A percentile compares a stretch with the other conserved stretches of the same genome.
Conservation (phyloP, 2,888 invertebrate species). For the Heliconius ethilla region DNA sequence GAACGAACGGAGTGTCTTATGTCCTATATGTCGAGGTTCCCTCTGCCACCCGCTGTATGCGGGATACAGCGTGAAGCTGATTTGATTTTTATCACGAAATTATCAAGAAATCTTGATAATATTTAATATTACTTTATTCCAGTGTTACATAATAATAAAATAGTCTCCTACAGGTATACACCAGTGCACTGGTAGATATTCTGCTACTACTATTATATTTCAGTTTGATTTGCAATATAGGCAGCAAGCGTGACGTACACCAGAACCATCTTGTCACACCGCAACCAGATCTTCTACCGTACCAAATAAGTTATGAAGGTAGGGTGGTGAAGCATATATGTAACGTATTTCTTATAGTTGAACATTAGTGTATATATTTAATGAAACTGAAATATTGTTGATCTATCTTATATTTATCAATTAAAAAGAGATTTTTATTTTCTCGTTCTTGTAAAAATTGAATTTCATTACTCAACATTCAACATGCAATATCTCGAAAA, state of each 20-base stretch:
- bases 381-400: too few relatives aligned
- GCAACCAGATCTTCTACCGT: neutral
- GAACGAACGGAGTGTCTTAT: too few relatives aligned
- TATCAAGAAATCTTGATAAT: neutral
- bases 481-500: neutral
- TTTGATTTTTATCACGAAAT: neutral
- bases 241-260: neutral
- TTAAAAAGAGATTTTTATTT: too few relatives aligned
- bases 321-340: too few relatives aligned
- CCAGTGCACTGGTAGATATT: neutral
- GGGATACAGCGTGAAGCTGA: too few relatives aligned
- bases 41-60: too few relatives aligned
- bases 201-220: neutral
- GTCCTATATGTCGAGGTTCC: too few relatives aligned
- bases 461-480: too few relatives aligned
- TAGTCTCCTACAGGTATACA: neutral
- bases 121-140: neutral
- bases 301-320: neutral
- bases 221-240: slow-evolving; percentile 13
- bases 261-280: neutral
- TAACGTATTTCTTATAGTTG: neutral
- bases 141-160: neutral
- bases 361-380: too few relatives aligned
- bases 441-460: too few relatives aligned
- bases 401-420: too few relatives aligned